These are phyloP conservation scores for Peromyscus eremicus DNA, from an alignment of 2,797 vertebrate species.

Conservation along the genomic window DNA sequence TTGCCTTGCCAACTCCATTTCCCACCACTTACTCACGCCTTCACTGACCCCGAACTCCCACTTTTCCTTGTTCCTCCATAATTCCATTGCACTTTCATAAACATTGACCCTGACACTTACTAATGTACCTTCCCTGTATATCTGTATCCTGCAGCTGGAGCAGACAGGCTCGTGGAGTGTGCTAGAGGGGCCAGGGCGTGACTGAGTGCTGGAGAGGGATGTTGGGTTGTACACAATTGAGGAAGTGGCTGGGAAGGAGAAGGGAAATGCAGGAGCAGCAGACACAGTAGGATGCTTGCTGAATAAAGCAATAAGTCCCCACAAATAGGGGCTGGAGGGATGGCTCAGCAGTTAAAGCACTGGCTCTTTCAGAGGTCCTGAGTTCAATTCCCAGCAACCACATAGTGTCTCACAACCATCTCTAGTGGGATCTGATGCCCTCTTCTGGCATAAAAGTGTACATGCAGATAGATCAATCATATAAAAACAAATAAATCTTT, in stretches of 20 bases:
- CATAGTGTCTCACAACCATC: no score
- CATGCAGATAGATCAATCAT: no score
- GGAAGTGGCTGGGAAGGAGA: not conserved
- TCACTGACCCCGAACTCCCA: not conserved
- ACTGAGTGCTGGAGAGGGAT: not conserved
- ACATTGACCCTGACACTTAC: not conserved
- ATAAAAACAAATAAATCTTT: no score
- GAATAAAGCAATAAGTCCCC: not conserved
- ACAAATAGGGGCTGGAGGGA: not conserved
- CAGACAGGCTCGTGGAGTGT: not conserved
- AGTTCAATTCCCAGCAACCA: no score
- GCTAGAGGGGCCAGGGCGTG: not conserved
- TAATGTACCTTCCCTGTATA: not conserved
- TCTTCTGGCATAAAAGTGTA: no score
- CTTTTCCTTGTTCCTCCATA: not conserved
- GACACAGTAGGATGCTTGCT: not conserved
- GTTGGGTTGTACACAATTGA: not conserved
- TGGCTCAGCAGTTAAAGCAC: no score
- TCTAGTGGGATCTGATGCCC: no score
- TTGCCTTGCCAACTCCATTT: not conserved
- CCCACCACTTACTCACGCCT: not conserved
- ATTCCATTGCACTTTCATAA: not conserved
- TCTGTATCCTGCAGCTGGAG: not conserved
- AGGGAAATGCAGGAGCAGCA: slow-evolving; percentile 7
- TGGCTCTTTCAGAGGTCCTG: no score